Base-by-base conservation (phyloP, 2,797 vertebrate genomes). In the Synaphobranchus kaupii region DNA sequence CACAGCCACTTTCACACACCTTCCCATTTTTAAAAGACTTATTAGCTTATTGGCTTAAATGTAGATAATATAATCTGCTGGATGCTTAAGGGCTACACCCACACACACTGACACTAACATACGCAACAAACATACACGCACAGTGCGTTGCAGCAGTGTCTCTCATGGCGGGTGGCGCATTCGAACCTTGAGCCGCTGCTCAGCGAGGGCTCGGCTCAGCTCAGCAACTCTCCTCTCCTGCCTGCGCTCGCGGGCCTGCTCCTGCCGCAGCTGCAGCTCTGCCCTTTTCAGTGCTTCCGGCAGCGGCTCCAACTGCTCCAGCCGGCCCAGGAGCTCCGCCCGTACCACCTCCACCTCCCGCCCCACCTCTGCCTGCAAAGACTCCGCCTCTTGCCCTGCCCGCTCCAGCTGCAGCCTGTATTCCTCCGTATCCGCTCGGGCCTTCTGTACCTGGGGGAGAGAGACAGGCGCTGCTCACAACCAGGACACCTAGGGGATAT, bases 121-220 rank as follows among this genome's bases (percentile, higher is more conserved):
- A 56, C 54, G 3, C 3, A 9, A 4, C 9, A 52, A 52, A 56
- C 54, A 15, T 15, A 56, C 54, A 56, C 78, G 4, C 85, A 31
- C 25, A 71, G 10, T 10, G n/a, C 3, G 12, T 28, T 9, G 9
- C 8, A 71, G n/a, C 25, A 71, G 28, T 28, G 10, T 28, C 1
- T n/a, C 52, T 52, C 52, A 3, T 22, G 66, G 60, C 22, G 5
- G 60, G 60, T 58, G 56, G 31, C 13, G 17, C 2, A 4, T 47
- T 10, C 52, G 96, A 95, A 99, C 98, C 97, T 96, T 97, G 92
- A 97, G 93, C 80, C 94, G 96, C 84, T 98, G 96, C 48, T 99
- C 97, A 13, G 95, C 89, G 84, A 98, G 95, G 89, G 95, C 93
- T 5, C 93, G 90, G 85, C 94, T 95, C 85, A 98, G 97, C 87